Base-by-base conservation (phyloP, 2,797 vertebrate genomes). In the Sebastes matsubarae region DNA sequence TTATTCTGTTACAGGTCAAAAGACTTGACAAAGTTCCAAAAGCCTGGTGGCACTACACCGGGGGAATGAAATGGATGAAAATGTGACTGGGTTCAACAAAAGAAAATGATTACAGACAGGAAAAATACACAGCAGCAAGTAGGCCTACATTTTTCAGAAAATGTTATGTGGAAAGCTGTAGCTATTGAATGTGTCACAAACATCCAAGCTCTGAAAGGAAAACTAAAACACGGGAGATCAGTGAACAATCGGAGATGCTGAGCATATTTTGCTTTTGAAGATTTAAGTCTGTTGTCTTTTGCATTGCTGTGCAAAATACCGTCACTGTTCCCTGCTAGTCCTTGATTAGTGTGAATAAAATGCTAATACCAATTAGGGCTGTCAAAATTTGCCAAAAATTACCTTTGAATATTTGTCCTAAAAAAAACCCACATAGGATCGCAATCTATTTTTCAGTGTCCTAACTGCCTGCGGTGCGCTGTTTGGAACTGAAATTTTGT, bases 1-100 rank as follows among this genome's bases (percentile, higher is more conserved):
- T 88, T 81, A 84, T 91, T 92, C 88, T 83, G 82, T 95, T 90
- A 91, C 90, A 94, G 95, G 93, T 94, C 93, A 93, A 75, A 87
- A 91, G 84, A 92, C 79, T 89, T 90, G 87, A 91, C 81, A 86
- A 90, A 93, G 83, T 91, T 92, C 86, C 88, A 84, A 83, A 90
- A 87, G 90, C 71, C 86, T 80, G 59, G 73, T 85, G 87, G 87
- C 85, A 30, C 52, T 46, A 60, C 52, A 83, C 25, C 22, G 16
- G 73, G 80, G 69, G 87, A 68, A 11, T 24, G 88, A 88, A 61
- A 88, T 61, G 82, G 65, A 88, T 64, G 81, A 82, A 91, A 88
- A 84, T 85, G 83, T 83, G 85, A 89, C 38, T 79, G 81, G 64
- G 60, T 81, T 84, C 84, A 84, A 89, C 90, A 89, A 88, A 90